Percentiles rank a stretch among this genome's conserved stretches.
These are phyloP conservation scores for Limnodromus scolopaceus DNA, from an alignment of 2,797 vertebrate genomes.

Conservation along the genomic window DNA sequence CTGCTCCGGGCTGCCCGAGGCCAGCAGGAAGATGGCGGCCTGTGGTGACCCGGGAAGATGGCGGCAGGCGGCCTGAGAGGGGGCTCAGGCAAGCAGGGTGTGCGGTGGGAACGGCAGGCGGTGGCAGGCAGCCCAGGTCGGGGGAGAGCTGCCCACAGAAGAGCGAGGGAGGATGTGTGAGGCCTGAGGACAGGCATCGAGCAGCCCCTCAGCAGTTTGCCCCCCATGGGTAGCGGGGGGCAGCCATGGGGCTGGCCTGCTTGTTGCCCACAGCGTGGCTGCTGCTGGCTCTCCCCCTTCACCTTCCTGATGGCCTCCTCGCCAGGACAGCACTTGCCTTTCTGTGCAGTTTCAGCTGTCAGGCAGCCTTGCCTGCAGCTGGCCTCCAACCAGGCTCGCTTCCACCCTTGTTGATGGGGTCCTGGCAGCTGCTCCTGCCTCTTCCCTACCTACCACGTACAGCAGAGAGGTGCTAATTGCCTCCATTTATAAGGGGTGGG, in stretches of 20 bases:
- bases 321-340: background rate
- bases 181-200: background rate
- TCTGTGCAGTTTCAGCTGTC: background rate
- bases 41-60: background rate
- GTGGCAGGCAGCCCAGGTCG: too few relatives aligned
- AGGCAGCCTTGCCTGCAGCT: background rate
- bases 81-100: rapidly evolving
- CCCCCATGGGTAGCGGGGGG: rapidly evolving
- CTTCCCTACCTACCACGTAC: rapidly evolving
- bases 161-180: rapidly evolving
- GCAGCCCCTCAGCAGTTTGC: rapidly evolving
- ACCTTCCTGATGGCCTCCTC: background rate
- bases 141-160: background rate
- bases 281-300: rapidly evolving
- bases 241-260: background rate
- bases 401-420: rapidly evolving
- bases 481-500: background rate
- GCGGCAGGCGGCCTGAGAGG: rapidly evolving
- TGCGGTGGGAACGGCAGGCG: rapidly evolving
- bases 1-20: rapidly evolving
- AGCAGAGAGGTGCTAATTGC: background rate
- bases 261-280: rapidly evolving
- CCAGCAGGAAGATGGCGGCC: background rate
- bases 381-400: background rate
- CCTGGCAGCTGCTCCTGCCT: background rate